These are phyloP conservation scores for Pharmacophagus antenor DNA, from an alignment of 2,888 invertebrate genomes.

Conservation along the genomic window DNA sequence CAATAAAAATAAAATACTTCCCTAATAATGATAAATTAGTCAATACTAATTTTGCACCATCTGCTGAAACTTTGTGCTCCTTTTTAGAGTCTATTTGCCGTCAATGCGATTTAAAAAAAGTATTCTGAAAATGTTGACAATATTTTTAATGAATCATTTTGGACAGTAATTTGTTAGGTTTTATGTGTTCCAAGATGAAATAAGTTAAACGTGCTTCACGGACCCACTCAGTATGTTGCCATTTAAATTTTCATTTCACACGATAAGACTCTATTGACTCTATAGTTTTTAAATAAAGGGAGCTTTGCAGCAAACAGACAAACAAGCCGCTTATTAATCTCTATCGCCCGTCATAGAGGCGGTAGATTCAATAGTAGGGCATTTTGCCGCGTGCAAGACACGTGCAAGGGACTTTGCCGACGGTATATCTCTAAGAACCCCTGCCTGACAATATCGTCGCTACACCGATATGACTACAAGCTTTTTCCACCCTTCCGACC, in stretches of 20 bases:
- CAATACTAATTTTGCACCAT: too few relatives aligned
- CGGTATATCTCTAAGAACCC: conserved; percentile 15
- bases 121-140: too few relatives aligned
- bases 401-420: conserved; percentile 34
- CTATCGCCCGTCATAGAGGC: conserved; percentile 32
- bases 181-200: background rate
- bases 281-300: conserved; percentile 40
- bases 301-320: conserved; percentile 37
- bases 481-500: conserved; percentile 25
- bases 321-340: conserved; percentile 33
- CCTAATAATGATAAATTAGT: too few relatives aligned
- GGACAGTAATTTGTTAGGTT: too few relatives aligned
- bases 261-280: conserved; percentile 38
- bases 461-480: conserved; percentile 15
- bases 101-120: too few relatives aligned
- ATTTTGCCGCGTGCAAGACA: conserved; percentile 33
- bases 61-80: too few relatives aligned
- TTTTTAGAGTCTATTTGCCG: too few relatives aligned
- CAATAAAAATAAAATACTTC: too few relatives aligned
- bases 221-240: conserved; percentile 6
- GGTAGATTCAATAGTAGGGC: conserved; percentile 30
- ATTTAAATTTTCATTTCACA: conserved; percentile 34
- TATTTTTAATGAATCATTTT: too few relatives aligned
- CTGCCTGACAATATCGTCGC: conserved; percentile 4
- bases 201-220: background rate